Percentiles rank a stretch among this genome's conserved stretches.
Conservation (phyloP, 2,888 invertebrate genomes). For the Chloroclysta siterata region DNA sequence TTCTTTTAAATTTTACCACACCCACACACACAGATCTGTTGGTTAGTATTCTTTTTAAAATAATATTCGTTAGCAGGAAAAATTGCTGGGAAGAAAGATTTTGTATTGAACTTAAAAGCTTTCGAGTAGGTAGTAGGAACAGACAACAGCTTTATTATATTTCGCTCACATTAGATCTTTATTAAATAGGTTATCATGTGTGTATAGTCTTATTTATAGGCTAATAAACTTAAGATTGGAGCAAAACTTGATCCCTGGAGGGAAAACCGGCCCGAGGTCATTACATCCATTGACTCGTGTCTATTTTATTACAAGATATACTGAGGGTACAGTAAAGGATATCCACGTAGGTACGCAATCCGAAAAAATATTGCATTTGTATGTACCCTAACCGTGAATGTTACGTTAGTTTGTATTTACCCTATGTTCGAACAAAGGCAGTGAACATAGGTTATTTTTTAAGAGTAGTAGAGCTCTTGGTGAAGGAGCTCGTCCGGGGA, state of each 20-base stretch:
- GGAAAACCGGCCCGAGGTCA: slow-evolving; percentile 53
- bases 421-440: background rate
- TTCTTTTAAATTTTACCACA: background rate
- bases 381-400: slow-evolving; percentile 14
- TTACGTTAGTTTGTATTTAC: slow-evolving; percentile 10
- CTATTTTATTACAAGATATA: slow-evolving; percentile 53
- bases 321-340: slow-evolving; percentile 32
- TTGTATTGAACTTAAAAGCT: background rate
- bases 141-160: background rate
- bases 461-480: no score
- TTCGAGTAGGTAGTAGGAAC: background rate
- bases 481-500: no score
- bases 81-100: background rate
- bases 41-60: background rate
- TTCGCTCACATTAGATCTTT: slow-evolving; percentile 18
- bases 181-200: slow-evolving; percentile 25
- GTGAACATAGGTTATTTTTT: background rate
- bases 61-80: background rate
- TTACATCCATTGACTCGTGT: slow-evolving; percentile 56
- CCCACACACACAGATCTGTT: background rate
- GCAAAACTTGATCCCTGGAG: slow-evolving; percentile 55
- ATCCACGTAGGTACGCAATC: slow-evolving; percentile 22
- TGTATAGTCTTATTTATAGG: slow-evolving; percentile 43
- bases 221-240: slow-evolving; percentile 61
- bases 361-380: slow-evolving; percentile 28